Evolutionary conservation across 2,797 vertebrate species (phyloP).

Genomic region (Muscicapa comitata): DNA sequence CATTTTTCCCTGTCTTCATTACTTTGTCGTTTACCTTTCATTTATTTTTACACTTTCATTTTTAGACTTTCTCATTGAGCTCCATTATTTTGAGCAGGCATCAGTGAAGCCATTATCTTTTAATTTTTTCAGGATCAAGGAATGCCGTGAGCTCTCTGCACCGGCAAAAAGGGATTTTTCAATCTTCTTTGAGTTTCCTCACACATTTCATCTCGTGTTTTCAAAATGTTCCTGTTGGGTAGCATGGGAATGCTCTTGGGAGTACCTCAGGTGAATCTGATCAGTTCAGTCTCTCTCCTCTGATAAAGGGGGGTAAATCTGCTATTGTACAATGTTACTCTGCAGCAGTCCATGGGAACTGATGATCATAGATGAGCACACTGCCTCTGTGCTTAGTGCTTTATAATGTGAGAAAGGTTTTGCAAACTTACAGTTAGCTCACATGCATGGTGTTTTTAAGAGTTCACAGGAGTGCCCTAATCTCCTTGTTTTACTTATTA

Average conservation of each 20-base stretch:
- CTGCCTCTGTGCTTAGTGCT: background rate
- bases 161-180: background rate
- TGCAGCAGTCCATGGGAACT: background rate
- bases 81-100: background rate
- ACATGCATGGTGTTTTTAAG: background rate
- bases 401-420: background rate
- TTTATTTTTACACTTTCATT: background rate
- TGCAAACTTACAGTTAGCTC: background rate
- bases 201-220: accelerated
- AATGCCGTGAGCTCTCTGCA: accelerated
- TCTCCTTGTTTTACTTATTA: background rate
- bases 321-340: accelerated
- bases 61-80: background rate
- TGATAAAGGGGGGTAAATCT: background rate
- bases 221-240: background rate
- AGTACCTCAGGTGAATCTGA: background rate
- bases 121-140: background rate
- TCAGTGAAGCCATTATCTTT: background rate
- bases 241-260: background rate
- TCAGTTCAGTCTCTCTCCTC: background rate
- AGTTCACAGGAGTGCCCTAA: background rate
- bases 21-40: background rate
- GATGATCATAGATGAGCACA: background rate
- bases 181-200: background rate
- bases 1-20: background rate